Evolutionary conservation across 35 echinoderm and acorn worm species (phyloP).

Genomic region (Chiridota heheva): DNA sequence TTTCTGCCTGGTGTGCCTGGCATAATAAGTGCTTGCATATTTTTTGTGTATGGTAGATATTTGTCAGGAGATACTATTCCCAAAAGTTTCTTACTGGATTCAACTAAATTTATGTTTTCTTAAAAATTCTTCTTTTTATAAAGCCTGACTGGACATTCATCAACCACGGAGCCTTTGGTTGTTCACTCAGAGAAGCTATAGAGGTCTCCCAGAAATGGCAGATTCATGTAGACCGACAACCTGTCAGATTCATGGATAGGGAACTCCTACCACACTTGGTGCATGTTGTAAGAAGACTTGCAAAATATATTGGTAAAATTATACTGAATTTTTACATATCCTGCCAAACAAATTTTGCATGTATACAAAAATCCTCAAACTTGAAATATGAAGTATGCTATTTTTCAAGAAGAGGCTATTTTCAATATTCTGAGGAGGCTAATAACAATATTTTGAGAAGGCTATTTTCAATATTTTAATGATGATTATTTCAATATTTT

Average conservation of each 20-base stretch:
- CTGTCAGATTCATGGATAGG: slow-evolving; percentile 67
- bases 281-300: slow-evolving; percentile 59
- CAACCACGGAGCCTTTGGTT: slow-evolving; percentile 81
- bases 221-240: slow-evolving; percentile 64
- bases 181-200: slow-evolving; percentile 50
- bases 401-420: too few species aligned
- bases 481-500: too few species aligned
- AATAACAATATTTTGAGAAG: too few species aligned
- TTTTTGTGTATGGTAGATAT: neutral
- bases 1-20: neutral
- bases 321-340: too few species aligned
- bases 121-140: neutral
- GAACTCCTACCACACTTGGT: slow-evolving; percentile 58
- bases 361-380: too few species aligned
- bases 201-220: slow-evolving; percentile 58
- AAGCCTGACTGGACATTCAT: slow-evolving; percentile 59
- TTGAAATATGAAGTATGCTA: too few species aligned
- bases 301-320: slow-evolving; percentile 75
- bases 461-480: too few species aligned
- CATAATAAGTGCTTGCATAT: neutral
- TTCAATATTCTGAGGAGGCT: neutral
- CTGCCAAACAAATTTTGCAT: too few species aligned
- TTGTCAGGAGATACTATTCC: neutral
- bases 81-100: neutral
- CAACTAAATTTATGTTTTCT: neutral